Evolutionary conservation across 1,140 invertebrate genomes (phyloP).

Genomic region (Megathymus violae): DNA sequence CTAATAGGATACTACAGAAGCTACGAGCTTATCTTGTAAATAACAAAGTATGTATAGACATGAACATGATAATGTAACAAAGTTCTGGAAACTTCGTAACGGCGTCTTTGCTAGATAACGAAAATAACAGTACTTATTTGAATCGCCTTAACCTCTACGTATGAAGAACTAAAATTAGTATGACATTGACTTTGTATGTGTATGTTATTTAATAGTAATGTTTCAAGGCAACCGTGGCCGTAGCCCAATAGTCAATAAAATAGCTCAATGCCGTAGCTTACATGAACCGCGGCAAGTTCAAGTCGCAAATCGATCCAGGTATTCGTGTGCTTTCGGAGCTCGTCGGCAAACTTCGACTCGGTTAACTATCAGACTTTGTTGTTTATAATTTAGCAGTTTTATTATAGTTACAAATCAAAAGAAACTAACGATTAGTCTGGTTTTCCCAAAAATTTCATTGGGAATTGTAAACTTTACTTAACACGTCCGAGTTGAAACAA

Average conservation of each 20-base stretch:
- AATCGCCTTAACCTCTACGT: too few species aligned
- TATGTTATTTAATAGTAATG: conserved; percentile 34
- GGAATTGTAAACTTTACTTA: too few species aligned
- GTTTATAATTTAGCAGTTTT: conserved; percentile 15
- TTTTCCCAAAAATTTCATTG: too few species aligned
- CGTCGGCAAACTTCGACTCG: conserved; percentile 45
- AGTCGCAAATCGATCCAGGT: conserved; percentile 63
- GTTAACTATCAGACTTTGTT: conserved; percentile 34
- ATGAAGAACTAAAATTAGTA: conserved; percentile 21
- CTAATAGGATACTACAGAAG: too few species aligned
- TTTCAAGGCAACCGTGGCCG: conserved; percentile 48
- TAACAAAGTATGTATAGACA: too few species aligned
- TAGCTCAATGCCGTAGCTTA: conserved; percentile 48
- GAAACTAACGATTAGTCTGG: too few species aligned
- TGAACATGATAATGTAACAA: too few species aligned
- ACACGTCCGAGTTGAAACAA: too few species aligned
- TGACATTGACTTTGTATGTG: conserved; percentile 21
- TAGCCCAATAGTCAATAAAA: conserved; percentile 47
- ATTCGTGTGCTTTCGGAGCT: conserved; percentile 41
- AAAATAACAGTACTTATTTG: too few species aligned
- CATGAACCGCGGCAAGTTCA: conserved; percentile 58
- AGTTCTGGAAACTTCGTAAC: too few species aligned
- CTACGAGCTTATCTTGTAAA: too few species aligned
- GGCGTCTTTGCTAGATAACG: too few species aligned
- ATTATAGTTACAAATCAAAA: neutral